Conservation (phyloP, 2,797 vertebrate species). For the Cryptoprocta ferox region DNA sequence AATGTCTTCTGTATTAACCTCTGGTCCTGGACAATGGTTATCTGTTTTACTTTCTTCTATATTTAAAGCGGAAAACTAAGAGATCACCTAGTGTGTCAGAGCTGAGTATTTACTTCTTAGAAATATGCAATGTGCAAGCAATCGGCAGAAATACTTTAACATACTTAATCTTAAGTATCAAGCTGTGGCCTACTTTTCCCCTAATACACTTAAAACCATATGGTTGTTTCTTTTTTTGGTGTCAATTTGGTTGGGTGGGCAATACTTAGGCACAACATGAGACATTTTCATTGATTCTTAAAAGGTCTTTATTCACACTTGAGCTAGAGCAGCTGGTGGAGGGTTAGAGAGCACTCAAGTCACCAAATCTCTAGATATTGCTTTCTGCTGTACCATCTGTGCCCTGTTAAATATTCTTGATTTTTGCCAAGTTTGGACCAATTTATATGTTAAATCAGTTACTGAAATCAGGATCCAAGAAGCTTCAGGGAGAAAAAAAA, state of each 20-base stretch:
- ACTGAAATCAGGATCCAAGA: conserved; percentile 85
- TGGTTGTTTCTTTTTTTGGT: conserved; percentile 84
- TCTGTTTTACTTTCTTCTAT: conserved; percentile 72
- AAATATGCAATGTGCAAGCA: conserved; percentile 60
- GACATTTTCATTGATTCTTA: conserved; percentile 86
- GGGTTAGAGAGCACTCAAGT: conserved; percentile 86
- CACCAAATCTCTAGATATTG: conserved; percentile 89
- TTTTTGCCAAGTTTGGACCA: conserved; percentile 89
- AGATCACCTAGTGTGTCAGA: background rate
- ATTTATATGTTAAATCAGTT: conserved; percentile 90
- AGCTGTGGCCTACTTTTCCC: conserved; percentile 71
- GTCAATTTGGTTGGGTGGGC: conserved; percentile 83
- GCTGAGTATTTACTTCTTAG: background rate
- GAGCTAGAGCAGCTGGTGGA: conserved; percentile 88
- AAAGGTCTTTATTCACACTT: conserved; percentile 89
- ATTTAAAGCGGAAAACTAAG: conserved; percentile 63
- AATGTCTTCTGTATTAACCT: conserved; percentile 61
- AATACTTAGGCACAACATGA: conserved; percentile 85
- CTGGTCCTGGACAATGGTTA: conserved; percentile 57
- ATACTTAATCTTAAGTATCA: conserved; percentile 79
- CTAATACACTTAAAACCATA: conserved; percentile 83
- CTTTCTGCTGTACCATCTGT: conserved; percentile 90
- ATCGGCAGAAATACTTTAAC: conserved; percentile 66
- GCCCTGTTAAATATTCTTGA: conserved; percentile 89
- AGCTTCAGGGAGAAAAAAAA: conserved; percentile 74